Evolutionary conservation across 2,888 invertebrate species (phyloP), one percentile per base, ranked within the genome.

Genomic region (Odontomyia ornata): DNA sequence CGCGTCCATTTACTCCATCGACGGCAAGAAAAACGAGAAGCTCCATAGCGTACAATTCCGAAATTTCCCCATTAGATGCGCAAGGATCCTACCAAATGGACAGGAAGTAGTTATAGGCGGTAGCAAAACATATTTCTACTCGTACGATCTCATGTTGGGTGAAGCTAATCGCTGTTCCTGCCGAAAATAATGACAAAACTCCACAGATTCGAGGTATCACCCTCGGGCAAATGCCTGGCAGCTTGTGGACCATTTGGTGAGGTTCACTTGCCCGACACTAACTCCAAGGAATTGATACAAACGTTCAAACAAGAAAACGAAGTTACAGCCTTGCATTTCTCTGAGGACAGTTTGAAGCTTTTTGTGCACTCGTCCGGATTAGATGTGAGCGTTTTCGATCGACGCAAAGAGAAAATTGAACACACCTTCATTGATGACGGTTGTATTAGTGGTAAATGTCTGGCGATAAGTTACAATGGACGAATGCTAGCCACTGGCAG

Each of bases 401-500:
- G 97, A 81, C 89, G 89, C 7, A 90, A 88, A 82, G 91, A 90
- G 60, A 87, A 89, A 79, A 92, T 95, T 76, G 84, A 92, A 60
- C 93, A 95, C 82, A 91, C 91, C 79, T 96, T 96, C 83, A 86
- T 88, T 78, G 98, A 98, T 83, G 93, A 95, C 80, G 98, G 98
- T 0, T 96, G 96, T 87, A 88, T 97, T 1, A 89, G 89, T 76
- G 95, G 95, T 1, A 90, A 91, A 0, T 87, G 90, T 7, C 83
- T 98, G 56, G 88, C 92, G 0, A 85, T 92, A 27, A 94, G 96
- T 28, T 89, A 91, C 0, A 93, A 93, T 84, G 92, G 93, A 65
- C 92, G 92, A 79, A 91, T 94, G 81, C 80, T 98, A 47, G 97
- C 96, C 0, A 92, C 95, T 57, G 98, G 98, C 21, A 97, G 95